A percentile compares a stretch with the other conserved stretches of the same genome.
phyloP scores from a whole-genome alignment of 1,140 invertebrate species.

The Drosophila quadrilineata region DNA sequence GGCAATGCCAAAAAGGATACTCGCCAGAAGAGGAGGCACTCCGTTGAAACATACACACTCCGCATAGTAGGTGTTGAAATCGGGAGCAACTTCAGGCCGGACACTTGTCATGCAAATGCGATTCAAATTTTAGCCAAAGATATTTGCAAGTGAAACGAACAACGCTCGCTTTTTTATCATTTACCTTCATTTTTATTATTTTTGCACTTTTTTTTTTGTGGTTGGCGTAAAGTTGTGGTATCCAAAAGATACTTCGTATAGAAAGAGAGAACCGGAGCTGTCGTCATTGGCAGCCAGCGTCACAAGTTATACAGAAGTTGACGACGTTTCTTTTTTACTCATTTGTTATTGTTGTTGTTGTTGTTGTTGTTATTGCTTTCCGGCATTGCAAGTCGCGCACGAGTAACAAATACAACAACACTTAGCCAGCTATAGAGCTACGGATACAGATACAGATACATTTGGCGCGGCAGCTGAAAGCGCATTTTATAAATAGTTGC shows the following conservation, averaged over 20 bases:
- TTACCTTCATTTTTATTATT: too few species aligned
- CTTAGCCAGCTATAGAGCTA: too few species aligned
- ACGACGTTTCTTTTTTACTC: slow-evolving; percentile 33
- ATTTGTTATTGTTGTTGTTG: slow-evolving; percentile 11
- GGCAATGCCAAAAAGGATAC: slow-evolving; percentile 39
- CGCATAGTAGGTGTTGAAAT: not conserved
- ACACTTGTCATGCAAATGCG: slow-evolving; percentile 71
- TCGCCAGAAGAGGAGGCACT: not conserved
- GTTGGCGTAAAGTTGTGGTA: too few species aligned
- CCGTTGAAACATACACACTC: too few species aligned
- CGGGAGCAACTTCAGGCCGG: slow-evolving; percentile 1
- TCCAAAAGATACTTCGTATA: slow-evolving; percentile 56
- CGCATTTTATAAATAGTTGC: slow-evolving; percentile 79
- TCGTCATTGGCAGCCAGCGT: slow-evolving; percentile 68
- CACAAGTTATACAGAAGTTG: slow-evolving; percentile 49
- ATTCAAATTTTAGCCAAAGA: slow-evolving; percentile 56
- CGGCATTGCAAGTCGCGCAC: slow-evolving; percentile 65
- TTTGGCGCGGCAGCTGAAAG: slow-evolving; percentile 52
- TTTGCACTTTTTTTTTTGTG: too few species aligned
- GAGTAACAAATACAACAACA: slow-evolving; percentile 35
- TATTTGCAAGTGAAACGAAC: slow-evolving; percentile 36
- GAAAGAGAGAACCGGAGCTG: slow-evolving; percentile 30
- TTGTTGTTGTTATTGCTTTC: slow-evolving; percentile 58
- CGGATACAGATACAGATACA: slow-evolving; percentile 37
- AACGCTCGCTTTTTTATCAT: slow-evolving; percentile 22